Evolutionary conservation across 2,797 vertebrate genomes (phyloP).

Genomic region (Coregonus sp.): DNA sequence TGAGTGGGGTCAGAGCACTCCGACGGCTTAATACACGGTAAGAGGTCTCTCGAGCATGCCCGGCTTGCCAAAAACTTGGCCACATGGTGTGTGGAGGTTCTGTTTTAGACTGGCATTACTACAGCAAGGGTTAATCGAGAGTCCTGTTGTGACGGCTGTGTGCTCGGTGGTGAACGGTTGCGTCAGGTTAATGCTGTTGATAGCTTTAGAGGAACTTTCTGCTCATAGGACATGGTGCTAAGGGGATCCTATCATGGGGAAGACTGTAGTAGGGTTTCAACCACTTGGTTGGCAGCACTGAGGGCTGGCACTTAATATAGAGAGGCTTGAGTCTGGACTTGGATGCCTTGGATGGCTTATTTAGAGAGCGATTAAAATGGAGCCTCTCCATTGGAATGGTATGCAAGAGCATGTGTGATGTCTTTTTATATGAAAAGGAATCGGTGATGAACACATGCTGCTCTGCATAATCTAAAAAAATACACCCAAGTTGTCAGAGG

Average conservation of each 20-base stretch:
- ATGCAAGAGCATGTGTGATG: neutral
- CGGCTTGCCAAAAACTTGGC: neutral
- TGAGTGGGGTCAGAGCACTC: conserved; percentile 32
- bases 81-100: neutral
- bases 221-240: no score
- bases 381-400: neutral
- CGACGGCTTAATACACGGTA: conserved; percentile 45
- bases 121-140: no score
- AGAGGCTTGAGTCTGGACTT: neutral
- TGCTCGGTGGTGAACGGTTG: no score
- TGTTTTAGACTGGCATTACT: neutral
- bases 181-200: no score
- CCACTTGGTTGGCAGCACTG: neutral
- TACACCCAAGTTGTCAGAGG: conserved; percentile 37
- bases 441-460: neutral
- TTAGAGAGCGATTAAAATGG: neutral
- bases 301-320: neutral
- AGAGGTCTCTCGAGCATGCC: conserved; percentile 18
- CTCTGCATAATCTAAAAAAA: conserved; percentile 27
- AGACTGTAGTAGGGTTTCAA: neutral
- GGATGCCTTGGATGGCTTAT: neutral
- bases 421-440: neutral
- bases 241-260: neutral
- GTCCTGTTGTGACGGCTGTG: no score
- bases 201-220: no score